Evolutionary conservation across 2,113 vertebrate species (phyloP), one percentile per base, ranked within the genome.

Genomic region (Hassar affinis): DNA sequence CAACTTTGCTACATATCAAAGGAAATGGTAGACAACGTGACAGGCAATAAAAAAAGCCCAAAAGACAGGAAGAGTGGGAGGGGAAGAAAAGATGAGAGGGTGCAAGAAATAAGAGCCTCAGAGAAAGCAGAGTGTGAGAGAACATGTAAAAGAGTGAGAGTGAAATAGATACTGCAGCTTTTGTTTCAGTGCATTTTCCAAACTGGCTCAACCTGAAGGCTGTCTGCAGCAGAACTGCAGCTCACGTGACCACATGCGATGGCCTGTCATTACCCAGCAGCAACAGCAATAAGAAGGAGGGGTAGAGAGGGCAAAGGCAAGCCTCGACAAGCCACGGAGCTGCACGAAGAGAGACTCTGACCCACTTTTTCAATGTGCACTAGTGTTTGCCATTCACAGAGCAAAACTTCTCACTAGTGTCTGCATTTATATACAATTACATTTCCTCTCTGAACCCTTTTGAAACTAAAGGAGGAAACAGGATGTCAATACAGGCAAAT

Each of bases 311-410:
- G 80, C 38, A 75, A 72, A 83, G 90, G 88, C 89, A 93, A 90
- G 92, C 89, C 91, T 89, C 89, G 87, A 90, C 91, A 93, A 85
- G 91, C 85, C 87, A 62, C 85, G 76, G 85, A 85, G 81, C 89
- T 86, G 62, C 90, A 89, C 91, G 84, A n/a, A 86, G 87, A 72
- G 91, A 88, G 90, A 93, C 93, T 91, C 89, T 93, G 92, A 94
- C 93, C 93, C 89, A 93, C 87, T 94, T 94, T 93, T 52, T 33
- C 18, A 90, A 92, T 87, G 90, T 88, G 89, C 85, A 92, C 83
- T 82, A 90, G 85, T 87, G 84, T 79, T 30, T 35, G 61, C 33
- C 83, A 79, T 52, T 38, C 30, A 82, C 17, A 72, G 57, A 66
- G 61, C 51, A 62, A 71, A 62, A 38, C 1, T 77, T 71, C 47